Conservation (phyloP, 2,888 invertebrate genomes). For the Parnassius smintheus region DNA sequence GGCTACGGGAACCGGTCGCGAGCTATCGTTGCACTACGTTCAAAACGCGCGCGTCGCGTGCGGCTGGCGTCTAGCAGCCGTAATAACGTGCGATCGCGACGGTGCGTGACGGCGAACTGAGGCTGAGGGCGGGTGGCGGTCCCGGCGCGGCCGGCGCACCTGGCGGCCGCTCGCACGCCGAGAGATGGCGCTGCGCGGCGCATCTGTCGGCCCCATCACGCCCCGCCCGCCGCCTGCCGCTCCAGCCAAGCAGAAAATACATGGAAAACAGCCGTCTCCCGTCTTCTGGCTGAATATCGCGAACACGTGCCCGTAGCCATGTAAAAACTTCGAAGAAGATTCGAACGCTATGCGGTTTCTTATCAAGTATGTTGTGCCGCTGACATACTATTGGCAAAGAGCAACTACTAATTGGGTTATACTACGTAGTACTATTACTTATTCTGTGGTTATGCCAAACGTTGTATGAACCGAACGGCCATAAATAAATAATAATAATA, state of each 20-base stretch:
- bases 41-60: conserved; percentile 77
- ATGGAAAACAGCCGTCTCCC: conserved; percentile 69
- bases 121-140: conserved; percentile 75
- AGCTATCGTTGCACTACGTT: conserved; percentile 71
- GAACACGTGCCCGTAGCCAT: conserved; percentile 70
- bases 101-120: conserved; percentile 79
- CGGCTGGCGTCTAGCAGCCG: conserved; percentile 56
- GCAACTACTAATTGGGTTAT: too few relatives aligned
- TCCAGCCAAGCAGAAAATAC: conserved; percentile 68
- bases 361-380: conserved; percentile 36
- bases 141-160: conserved; percentile 72
- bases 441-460: too few relatives aligned
- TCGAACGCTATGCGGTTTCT: conserved; percentile 53
- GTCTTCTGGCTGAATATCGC: conserved; percentile 52
- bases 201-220: conserved; percentile 64
- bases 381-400: conserved; percentile 5
- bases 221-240: conserved; percentile 41
- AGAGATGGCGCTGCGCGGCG: conserved; percentile 78
- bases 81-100: conserved; percentile 61
- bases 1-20: conserved; percentile 73
- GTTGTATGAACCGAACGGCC: too few relatives aligned
- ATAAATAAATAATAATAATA: too few relatives aligned
- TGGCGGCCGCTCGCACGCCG: conserved; percentile 58
- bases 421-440: too few relatives aligned
- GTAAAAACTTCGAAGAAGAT: conserved; percentile 62